Evolutionary conservation across 2,888 invertebrate species (phyloP), one percentile per base, ranked within the genome.

Genomic region (Monochamus alternatus): DNA sequence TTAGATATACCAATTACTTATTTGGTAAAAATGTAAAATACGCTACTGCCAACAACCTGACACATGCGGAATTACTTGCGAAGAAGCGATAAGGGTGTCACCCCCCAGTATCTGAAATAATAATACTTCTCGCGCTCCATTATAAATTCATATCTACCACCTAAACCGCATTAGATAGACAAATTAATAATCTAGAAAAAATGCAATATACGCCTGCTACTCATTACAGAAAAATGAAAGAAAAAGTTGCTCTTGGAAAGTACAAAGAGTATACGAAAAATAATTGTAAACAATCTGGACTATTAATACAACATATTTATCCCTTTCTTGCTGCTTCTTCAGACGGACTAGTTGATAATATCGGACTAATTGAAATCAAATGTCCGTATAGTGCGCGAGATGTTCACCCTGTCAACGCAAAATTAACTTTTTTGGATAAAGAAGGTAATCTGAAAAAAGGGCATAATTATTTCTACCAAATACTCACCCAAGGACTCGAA

Each of bases 291-390:
- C n/a, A 7, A 55, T n/a, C 55, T 7, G 55, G 65, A 43, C 30
- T 65, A 43, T 38, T 65, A 68, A 62, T 76, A 22, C 44, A 70
- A 38, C 30, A 65, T 38, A 47, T 38, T 12, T 58, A 44, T 58
- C 47, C 30, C 38, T 76, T 70, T 43, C 51, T 74, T 12, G 76
- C 67, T 38, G 74, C 66, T 65, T 59, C 74, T 30, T 74, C 76
- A 55, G 67, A 71, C 63, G 74, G 76, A 8, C 14, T 76, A 10
- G 38, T 71, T 10, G 52, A 44, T 31, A 44, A 43, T 8, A 38
- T 64, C 7, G 76, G 59, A 52, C 4, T 74, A 1, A 52, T 74
- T 30, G 74, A 71, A 71, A 60, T 76, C 47, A 76, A 76, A 70
- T 76, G 74, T 32, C 76, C 74, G 7, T 76, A 51, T 22, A 60